Conservation (phyloP, 2,113 vertebrate species). For the Mola mola region DNA sequence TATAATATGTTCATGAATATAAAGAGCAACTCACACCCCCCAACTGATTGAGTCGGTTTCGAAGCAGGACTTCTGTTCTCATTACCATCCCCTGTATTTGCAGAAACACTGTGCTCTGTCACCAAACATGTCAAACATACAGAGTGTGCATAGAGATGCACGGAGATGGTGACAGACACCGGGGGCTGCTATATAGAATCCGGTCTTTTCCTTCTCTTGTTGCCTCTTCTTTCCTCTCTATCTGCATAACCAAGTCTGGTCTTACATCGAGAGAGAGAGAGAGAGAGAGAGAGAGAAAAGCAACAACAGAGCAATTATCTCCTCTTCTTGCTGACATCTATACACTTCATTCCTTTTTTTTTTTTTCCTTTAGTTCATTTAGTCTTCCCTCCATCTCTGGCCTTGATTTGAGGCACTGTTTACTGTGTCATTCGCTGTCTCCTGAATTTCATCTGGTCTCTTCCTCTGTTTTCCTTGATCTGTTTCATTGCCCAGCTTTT, state of each 20-base stretch:
- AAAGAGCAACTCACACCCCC: slow-evolving; percentile 6
- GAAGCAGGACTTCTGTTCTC: not conserved
- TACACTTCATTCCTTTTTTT: slow-evolving; percentile 33
- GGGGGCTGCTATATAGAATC: too few relatives aligned
- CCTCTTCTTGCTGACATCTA: slow-evolving; percentile 56
- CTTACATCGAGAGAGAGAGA: slow-evolving; percentile 3
- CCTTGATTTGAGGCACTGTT: slow-evolving; percentile 42
- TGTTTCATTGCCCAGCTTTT: slow-evolving; percentile 31
- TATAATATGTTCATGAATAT: slow-evolving; percentile 34
- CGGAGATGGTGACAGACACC: slow-evolving; percentile 40
- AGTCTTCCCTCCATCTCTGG: slow-evolving; percentile 34
- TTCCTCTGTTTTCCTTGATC: slow-evolving; percentile 43
- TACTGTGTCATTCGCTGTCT: slow-evolving; percentile 42
- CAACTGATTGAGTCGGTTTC: slow-evolving; percentile 16
- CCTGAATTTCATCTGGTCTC: slow-evolving; percentile 31
- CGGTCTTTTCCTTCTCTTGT: too few relatives aligned
- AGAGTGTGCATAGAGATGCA: slow-evolving; percentile 11
- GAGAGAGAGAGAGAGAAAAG: slow-evolving; percentile 8
- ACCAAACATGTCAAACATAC: slow-evolving; percentile 10
- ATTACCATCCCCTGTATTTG: slow-evolving; percentile 5
- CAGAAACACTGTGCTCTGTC: not conserved
- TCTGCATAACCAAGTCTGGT: not conserved
- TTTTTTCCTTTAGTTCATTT: slow-evolving; percentile 36
- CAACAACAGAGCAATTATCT: slow-evolving; percentile 71
- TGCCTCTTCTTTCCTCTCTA: too few relatives aligned